Evolutionary conservation across 2,113 vertebrate species (phyloP).

Genomic region (Ceyx margarethae): DNA sequence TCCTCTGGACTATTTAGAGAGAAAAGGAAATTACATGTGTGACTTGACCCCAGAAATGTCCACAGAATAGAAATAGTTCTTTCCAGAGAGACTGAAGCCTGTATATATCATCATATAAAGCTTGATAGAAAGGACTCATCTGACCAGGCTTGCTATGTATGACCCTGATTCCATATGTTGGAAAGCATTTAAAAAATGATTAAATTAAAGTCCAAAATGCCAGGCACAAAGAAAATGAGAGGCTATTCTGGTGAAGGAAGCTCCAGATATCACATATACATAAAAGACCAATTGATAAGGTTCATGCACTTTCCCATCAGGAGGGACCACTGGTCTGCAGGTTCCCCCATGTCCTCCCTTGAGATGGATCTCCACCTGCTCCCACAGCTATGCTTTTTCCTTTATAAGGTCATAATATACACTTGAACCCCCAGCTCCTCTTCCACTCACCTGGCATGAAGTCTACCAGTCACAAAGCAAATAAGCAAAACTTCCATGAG

Average conservation of each 20-base stretch:
- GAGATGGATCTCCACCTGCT: background rate
- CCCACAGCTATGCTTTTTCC: background rate
- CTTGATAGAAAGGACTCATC: background rate
- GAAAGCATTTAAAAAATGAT: background rate
- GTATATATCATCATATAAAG: background rate
- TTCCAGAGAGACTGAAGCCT: background rate
- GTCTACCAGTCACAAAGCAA: background rate
- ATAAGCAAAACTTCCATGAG: background rate
- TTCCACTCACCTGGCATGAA: background rate
- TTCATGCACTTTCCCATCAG: accelerated
- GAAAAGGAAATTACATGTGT: background rate
- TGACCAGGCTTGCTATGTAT: background rate
- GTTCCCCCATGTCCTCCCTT: background rate
- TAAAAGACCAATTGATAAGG: background rate
- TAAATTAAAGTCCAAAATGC: background rate
- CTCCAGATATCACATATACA: accelerated
- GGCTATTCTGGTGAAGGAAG: background rate
- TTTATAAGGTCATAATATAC: background rate
- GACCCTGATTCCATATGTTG: background rate
- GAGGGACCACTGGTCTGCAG: background rate
- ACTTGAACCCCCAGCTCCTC: background rate
- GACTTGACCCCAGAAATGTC: background rate
- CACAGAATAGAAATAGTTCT: background rate
- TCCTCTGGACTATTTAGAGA: background rate
- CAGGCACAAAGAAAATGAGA: background rate